Conservation (phyloP, 1,140 invertebrate species). For the Mizuhopecten yessoensis region DNA sequence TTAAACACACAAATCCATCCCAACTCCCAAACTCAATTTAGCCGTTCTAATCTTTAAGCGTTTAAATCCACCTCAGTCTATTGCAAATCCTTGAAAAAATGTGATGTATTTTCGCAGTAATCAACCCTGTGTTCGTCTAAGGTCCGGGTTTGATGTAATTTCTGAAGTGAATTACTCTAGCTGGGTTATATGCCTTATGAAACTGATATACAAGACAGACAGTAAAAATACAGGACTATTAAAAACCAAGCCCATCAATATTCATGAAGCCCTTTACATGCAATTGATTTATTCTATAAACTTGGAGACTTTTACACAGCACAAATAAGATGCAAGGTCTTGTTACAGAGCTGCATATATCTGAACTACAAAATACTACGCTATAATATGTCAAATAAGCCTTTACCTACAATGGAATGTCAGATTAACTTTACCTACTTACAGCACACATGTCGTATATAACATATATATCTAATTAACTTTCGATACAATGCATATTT, state of each 20-base stretch:
- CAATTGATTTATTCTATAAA: slow-evolving; percentile 5
- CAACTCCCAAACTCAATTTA: not conserved
- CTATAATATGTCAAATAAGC: too few species aligned
- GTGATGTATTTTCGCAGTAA: not conserved
- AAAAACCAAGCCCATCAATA: not conserved
- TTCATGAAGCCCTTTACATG: not conserved
- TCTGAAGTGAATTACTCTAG: not conserved
- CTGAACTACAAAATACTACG: too few species aligned
- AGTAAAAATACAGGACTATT: not conserved
- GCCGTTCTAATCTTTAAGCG: not conserved
- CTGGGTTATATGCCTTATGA: not conserved
- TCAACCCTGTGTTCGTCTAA: not conserved
- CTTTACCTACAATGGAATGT: too few species aligned
- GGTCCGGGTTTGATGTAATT: not conserved
- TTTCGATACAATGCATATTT: too few species aligned
- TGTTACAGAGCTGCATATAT: too few species aligned
- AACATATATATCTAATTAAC: too few species aligned
- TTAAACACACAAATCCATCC: too few species aligned
- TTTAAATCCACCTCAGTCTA: not conserved
- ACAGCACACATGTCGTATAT: too few species aligned
- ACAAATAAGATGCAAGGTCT: too few species aligned
- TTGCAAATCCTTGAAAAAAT: not conserved
- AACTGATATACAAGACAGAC: not conserved
- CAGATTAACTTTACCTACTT: too few species aligned
- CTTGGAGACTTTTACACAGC: too few species aligned